Base-by-base conservation (phyloP, 2,888 invertebrate genomes). In the Doris montereyensis region DNA sequence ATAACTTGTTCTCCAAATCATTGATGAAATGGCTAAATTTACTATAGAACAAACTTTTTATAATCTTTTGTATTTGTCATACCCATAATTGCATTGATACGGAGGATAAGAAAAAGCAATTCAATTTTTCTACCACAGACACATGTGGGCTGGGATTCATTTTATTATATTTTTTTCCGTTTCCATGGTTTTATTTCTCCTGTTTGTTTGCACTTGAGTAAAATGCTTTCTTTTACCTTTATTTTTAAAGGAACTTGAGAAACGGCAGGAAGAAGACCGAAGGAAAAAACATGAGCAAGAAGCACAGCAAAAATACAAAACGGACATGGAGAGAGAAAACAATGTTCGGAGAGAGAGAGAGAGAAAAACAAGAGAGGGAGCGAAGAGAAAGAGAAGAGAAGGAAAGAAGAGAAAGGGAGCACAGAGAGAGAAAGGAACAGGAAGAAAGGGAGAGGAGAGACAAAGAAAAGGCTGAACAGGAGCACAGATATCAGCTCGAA, bases 401-500 rank as follows among this genome's bases (percentile, higher is more conserved):
- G 81, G 76, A 58, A 62, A 68, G 75, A 83, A 75, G 65, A 41
- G 75, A 35, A 79, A 78, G 74, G 81, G 80, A 34, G 71, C 35
- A 26, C 79, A 71, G 52, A 71, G 60, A 70, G 57, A 77, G 35
- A 77, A 75, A 57, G 76, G 35, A 75, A 41, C 76, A 72, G 76
- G 79, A 26, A 79, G 74, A 72, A 58, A 58, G 77, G 58, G 79
- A 84, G 71, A 58, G 83, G 80, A 81, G 83, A 79, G 77, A 78
- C 52, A 80, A 26, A 67, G 85, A 85, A 76, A 81, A 82, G 68
- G 85, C 81, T 75, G 83, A 85, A 60, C 81, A 81, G 32, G 86
- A 86, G 77, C 83, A 83, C 26, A 84, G 83, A 77, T 83, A 82
- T 24, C 80, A 80, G 34, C 87, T 85, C 72, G 87, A 76, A 80